Conservation (phyloP, 1,140 invertebrate species). For the Hypothenemus hampei region DNA sequence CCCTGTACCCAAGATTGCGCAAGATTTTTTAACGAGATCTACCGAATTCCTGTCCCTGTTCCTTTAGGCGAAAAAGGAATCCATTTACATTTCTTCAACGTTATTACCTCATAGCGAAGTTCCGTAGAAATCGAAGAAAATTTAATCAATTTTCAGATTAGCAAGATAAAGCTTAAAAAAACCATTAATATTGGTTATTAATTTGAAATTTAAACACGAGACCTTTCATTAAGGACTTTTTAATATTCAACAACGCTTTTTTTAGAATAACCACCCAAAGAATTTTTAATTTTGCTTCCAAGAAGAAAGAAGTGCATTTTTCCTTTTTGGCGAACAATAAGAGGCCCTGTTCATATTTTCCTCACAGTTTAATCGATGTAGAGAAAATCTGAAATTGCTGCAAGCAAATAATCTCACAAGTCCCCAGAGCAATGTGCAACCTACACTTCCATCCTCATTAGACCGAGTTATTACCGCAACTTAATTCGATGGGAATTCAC, state of each 20-base stretch:
- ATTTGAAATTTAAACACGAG: not conserved
- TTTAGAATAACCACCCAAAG: not conserved
- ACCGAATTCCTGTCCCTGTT: too few species aligned
- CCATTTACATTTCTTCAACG: too few species aligned
- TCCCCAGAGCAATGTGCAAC: not conserved
- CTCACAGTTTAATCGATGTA: too few species aligned
- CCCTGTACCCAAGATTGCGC: too few species aligned
- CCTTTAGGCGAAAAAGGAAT: too few species aligned
- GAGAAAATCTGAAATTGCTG: too few species aligned
- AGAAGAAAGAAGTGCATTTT: not conserved
- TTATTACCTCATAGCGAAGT: slow-evolving; percentile 3
- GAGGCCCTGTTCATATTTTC: too few species aligned
- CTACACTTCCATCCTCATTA: not conserved
- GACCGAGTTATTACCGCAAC: not conserved
- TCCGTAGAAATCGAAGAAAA: not conserved
- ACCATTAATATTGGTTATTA: slow-evolving; percentile 5
- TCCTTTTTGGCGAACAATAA: not conserved
- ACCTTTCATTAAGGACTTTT: not conserved
- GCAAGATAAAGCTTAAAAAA: too few species aligned
- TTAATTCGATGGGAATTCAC: not conserved
- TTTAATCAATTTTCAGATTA: too few species aligned
- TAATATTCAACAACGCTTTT: slow-evolving; percentile 4
- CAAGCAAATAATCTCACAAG: too few species aligned
- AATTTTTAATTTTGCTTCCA: not conserved
- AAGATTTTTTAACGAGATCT: too few species aligned